Evolutionary conservation across 2,797 vertebrate genomes (phyloP).

Genomic region (Dipus sagitta): DNA sequence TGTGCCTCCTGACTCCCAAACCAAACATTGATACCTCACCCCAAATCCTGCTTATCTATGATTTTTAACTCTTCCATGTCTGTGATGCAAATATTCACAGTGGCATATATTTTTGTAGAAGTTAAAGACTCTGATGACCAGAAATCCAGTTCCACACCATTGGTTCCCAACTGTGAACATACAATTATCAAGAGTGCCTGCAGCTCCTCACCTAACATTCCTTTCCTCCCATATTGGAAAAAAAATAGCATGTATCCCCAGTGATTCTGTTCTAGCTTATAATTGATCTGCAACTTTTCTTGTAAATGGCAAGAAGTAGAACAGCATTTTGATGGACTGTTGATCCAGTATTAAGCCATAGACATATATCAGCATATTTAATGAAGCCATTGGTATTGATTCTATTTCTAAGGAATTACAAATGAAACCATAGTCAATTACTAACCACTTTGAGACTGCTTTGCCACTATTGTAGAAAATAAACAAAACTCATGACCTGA

Average conservation of each 20-base stretch:
- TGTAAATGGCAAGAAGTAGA: background rate
- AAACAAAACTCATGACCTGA: background rate
- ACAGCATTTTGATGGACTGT: background rate
- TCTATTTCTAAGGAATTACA: background rate
- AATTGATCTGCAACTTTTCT: background rate
- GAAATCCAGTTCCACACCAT: background rate
- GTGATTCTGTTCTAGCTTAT: background rate
- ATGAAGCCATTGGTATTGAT: background rate
- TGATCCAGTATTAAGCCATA: background rate
- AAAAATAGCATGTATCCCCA: background rate
- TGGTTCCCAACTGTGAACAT: background rate
- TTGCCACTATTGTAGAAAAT: background rate
- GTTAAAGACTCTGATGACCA: too few relatives aligned
- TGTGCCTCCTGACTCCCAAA: background rate
- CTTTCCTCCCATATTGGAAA: background rate
- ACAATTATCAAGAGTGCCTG: background rate
- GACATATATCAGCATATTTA: background rate
- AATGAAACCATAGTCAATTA: background rate
- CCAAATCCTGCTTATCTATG: too few relatives aligned
- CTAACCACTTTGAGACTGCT: background rate
- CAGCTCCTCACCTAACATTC: background rate
- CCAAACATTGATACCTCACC: background rate
- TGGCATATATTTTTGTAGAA: too few relatives aligned
- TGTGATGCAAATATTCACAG: background rate
- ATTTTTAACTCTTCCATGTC: background rate